Base-by-base conservation (phyloP, 1,140 invertebrate genomes). In the Planococcus citri region DNA sequence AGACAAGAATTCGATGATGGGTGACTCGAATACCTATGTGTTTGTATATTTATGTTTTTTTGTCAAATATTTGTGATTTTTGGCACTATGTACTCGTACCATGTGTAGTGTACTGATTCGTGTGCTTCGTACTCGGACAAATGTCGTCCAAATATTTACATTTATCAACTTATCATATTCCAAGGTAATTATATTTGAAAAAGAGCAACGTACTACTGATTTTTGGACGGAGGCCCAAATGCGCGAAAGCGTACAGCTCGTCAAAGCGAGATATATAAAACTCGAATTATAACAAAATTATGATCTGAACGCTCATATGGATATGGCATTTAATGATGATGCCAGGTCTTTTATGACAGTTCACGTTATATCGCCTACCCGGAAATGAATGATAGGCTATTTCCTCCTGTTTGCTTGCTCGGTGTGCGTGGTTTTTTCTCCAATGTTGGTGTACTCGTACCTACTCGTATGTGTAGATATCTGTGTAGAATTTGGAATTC, bases 141-240 rank as follows among this genome's bases (percentile, higher is more conserved):
- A 51, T 17, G 41, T 51, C 17, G 41, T 51, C 41, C 41, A 51
- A 51, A 51, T 51, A 51, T 51, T 51, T 51, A 51, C n/a, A 51
- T 51, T 33, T 51, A 51, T 51, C 41, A 51, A 51, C 41, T 51
- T 51, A 51, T 51, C 41, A 51, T 51, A 51, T 51, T 51, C 41
- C n/a, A 51, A 51, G 41, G 41, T 51, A 51, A 51, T 51, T 51
- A 51, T 20, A 51, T 20, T 51, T n/a, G 41, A 51, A 51, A 51
- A 51, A n/a, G 41, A 51, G 41, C 41, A 51, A 51, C 17, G 41
- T 51, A 9, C 41, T 20, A 51, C 41, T 51, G 41, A 51, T 51
- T 51, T 51, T 51, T 51, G 41, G 41, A 51, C 2, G 4, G 3
- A 6, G 12, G 6, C 41, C 41, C 41, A 20, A n/a, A n/a, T n/a